phyloP scores from a whole-genome alignment of 2,888 invertebrate genomes.

The Gerris lacustris region DNA sequence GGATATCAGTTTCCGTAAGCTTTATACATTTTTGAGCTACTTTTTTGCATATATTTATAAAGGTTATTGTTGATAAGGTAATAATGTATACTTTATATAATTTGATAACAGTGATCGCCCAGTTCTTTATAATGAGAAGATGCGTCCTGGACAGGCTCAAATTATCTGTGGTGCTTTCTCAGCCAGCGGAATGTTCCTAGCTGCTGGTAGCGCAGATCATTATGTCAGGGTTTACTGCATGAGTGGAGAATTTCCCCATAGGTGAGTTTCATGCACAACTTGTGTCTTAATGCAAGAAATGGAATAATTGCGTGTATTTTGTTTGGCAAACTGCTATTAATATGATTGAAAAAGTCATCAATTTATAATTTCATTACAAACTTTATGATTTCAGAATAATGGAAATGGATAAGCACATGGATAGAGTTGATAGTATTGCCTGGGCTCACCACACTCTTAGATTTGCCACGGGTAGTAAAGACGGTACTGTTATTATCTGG shows the following conservation, averaged over 20 bases:
- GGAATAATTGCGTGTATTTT: no score
- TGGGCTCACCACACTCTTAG: constrained; percentile 81
- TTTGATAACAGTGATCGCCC: constrained; percentile 57
- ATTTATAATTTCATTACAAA: no score
- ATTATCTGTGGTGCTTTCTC: constrained; percentile 90
- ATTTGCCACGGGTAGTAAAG: constrained; percentile 90
- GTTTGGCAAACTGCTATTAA: no score
- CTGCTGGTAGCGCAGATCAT: constrained; percentile 89
- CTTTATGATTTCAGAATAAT: constrained; percentile 41
- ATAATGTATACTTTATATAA: not conserved
- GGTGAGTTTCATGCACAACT: constrained; percentile 31
- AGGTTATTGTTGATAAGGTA: not conserved
- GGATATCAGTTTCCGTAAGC: constrained; percentile 50
- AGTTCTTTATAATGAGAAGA: constrained; percentile 80
- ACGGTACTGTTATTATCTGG: constrained; percentile 91
- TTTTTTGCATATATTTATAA: no score
- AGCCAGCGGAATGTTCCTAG: constrained; percentile 77
- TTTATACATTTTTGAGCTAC: not conserved
- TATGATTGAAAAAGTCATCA: no score
- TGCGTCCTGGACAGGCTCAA: constrained; percentile 85
- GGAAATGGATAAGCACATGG: constrained; percentile 69
- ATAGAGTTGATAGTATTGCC: constrained; percentile 89
- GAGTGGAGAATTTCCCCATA: constrained; percentile 60
- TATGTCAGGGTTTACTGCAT: constrained; percentile 84
- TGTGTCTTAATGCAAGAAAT: not conserved